Percentiles rank a stretch among this genome's conserved stretches.
phyloP scores from a whole-genome alignment of 2,888 invertebrate species.

The Tolmerus cingulatus region DNA sequence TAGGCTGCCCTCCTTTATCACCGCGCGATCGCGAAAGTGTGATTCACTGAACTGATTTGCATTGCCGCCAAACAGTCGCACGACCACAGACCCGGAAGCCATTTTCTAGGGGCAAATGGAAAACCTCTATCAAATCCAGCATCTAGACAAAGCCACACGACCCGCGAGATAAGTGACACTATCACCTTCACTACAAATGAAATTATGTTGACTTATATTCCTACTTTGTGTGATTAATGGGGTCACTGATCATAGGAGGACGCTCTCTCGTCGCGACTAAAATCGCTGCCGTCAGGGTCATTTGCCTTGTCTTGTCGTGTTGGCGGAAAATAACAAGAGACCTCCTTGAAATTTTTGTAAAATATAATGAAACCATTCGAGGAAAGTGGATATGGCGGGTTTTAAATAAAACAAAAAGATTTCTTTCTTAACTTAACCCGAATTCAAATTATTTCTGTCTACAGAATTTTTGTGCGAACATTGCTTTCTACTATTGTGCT shows the following conservation, averaged over 20 bases:
- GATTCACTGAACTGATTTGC: not conserved
- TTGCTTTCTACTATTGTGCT: not conserved
- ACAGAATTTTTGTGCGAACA: not conserved
- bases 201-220: not conserved
- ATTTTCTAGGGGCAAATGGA: not conserved
- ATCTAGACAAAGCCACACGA: not conserved
- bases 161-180: not conserved
- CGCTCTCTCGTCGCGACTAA: not conserved
- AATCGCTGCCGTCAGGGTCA: not conserved
- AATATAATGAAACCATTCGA: not conserved
- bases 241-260: not conserved
- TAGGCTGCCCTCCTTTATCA: not conserved
- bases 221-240: not conserved
- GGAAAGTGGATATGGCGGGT: not conserved
- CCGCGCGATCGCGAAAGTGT: not conserved
- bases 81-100: not conserved
- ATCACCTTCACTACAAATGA: not conserved
- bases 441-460: not conserved
- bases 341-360: not conserved
- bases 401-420: not conserved
- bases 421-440: not conserved
- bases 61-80: not conserved
- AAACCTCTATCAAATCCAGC: not conserved
- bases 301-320: not conserved
- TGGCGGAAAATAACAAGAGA: not conserved